Evolutionary conservation across 2,888 invertebrate species (phyloP).

Genomic region (Cloeon dipterum): DNA sequence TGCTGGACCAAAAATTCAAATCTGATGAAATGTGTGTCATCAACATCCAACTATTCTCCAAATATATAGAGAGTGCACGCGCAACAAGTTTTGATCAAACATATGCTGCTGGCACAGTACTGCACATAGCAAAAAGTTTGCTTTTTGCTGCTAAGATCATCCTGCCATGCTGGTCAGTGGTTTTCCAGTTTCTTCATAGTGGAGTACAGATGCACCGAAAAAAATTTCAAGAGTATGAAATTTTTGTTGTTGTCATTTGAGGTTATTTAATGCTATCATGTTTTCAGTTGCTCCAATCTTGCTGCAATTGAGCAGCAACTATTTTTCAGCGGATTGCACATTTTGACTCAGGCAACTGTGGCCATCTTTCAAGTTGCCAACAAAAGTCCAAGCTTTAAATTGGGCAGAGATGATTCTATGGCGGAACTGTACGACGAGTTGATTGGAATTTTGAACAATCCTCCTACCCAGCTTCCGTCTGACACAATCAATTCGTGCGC

Average conservation of each 20-base stretch:
- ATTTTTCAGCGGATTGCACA: neutral
- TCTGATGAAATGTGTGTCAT: neutral
- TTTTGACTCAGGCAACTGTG: neutral
- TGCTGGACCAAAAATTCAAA: no score
- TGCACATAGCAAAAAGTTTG: neutral
- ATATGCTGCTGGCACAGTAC: neutral
- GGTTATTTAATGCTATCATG: no score
- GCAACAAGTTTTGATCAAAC: neutral
- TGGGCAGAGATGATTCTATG: no score
- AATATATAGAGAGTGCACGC: neutral
- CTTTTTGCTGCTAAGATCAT: neutral
- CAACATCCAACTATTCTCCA: neutral
- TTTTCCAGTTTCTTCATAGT: neutral
- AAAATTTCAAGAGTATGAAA: neutral
- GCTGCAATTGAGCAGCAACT: neutral
- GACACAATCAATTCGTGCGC: neutral
- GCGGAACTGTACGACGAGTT: neutral
- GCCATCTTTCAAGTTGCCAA: neutral
- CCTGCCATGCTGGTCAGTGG: neutral
- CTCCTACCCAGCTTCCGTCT: neutral
- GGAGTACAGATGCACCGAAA: neutral
- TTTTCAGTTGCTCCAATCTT: no score
- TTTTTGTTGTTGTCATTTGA: no score
- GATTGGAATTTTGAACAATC: neutral
- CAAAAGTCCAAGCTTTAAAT: neutral